A percentile compares a stretch with the other conserved stretches of the same genome.
These are phyloP conservation scores for Lepidocyrtoides sp. DNA, from an alignment of 2,888 invertebrate genomes.

Conservation along the genomic window DNA sequence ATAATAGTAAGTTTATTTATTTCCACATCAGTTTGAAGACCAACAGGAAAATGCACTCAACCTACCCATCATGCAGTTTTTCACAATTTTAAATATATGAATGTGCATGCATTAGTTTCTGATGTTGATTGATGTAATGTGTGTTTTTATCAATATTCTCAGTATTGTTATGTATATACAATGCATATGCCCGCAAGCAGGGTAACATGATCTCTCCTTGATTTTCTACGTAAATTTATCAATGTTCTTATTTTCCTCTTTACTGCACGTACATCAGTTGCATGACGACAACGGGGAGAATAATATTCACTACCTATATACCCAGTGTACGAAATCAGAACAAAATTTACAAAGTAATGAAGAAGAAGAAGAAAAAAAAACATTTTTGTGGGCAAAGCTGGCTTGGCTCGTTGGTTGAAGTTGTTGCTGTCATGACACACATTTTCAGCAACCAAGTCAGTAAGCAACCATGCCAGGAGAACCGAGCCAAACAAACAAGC, in stretches of 20 bases:
- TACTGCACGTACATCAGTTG: not conserved
- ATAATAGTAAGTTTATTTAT: not conserved
- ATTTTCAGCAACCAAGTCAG: constrained; percentile 78
- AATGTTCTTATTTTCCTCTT: not conserved
- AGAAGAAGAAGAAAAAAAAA: constrained; percentile 18
- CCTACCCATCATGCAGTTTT: too few species aligned
- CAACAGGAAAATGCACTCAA: constrained; percentile 1
- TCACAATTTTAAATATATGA: too few species aligned
- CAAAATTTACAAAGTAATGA: constrained; percentile 19
- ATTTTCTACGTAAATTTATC: not conserved
- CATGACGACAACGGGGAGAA: constrained; percentile 12
- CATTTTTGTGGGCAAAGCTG: constrained; percentile 67
- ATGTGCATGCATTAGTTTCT: not conserved
- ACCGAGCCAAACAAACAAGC: constrained; percentile 65
- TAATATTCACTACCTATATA: not conserved
- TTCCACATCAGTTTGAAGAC: not conserved
- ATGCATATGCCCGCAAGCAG: constrained; percentile 39
- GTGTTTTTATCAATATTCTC: not conserved
- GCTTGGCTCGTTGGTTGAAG: constrained; percentile 63
- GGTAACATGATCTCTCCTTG: not conserved
- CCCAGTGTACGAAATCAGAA: constrained; percentile 28
- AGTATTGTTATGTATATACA: too few species aligned
- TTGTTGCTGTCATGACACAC: constrained; percentile 76
- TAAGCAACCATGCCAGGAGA: constrained; percentile 75
- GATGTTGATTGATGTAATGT: not conserved